Base-by-base conservation (phyloP, 1,140 invertebrate species). In the Drosophila pallidifrons region DNA sequence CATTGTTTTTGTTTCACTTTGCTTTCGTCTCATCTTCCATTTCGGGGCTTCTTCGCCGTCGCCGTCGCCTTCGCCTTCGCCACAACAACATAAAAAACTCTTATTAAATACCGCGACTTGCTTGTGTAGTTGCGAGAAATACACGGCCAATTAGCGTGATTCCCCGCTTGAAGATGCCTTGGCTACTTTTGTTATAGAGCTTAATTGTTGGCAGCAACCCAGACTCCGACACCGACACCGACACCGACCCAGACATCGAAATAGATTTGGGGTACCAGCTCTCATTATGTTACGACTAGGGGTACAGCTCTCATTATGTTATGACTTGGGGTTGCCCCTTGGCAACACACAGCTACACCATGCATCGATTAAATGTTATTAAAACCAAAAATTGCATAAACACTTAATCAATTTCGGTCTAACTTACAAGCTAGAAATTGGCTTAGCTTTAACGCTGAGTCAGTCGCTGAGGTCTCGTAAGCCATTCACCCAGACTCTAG, bases 121-220 rank as follows among this genome's bases (percentile, higher is more conserved):
- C 67, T 88, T 80, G 85, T 80, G 85, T 89, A 87, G 77, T 87
- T 87, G 73, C 80, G 73, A 60, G 63, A 76, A 75, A 88, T 75
- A 83, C 83, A 83, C 59, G 80, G 73, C 81, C 83, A 87, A 87
- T 89, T 87, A 87, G 70, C 85, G 83, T 87, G 85, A 70, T 72
- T 80, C 83, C 83, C 83, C 52, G 28, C 75, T 30, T 32, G 13
- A 73, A 72, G 49, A 52, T 52, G 11, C 49, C 60, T 75, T 79
- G 59, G 57, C 60, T 51, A 69, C 74, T 80, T 25, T 87, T 75
- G 66, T 76, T 69, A 68, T 61, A 57, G 35, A 38, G 46, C 80
- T 68, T 68, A 57, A 59, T 59, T 68, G 55, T 68, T 58, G 43
- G 52, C 54, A 41, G 30, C 28, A 52, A 11, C 13, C 20, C 11